These are phyloP conservation scores for Labrus mixtus DNA, from an alignment of 2,113 vertebrate species.

Conservation along the genomic window DNA sequence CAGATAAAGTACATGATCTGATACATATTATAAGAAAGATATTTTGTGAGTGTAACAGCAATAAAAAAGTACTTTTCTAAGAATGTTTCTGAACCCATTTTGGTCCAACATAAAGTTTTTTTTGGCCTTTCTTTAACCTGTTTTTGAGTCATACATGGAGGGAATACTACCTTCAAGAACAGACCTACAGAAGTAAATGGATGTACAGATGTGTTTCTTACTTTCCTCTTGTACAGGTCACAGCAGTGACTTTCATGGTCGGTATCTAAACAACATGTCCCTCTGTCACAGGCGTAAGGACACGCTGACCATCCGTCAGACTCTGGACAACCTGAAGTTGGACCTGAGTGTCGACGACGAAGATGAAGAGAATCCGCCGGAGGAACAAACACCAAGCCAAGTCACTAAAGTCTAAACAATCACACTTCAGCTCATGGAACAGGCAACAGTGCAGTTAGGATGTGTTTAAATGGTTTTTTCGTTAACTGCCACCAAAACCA, in stretches of 20 bases:
- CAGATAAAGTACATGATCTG: conserved; percentile 74
- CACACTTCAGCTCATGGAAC: neutral
- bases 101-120: too few species aligned
- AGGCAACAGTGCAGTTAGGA: neutral
- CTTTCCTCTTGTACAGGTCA: too few species aligned
- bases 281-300: conserved; percentile 77
- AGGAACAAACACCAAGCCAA: neutral
- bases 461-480: neutral
- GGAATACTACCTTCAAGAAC: too few species aligned
- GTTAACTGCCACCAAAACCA: neutral
- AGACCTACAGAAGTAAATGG: too few species aligned
- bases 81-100: too few species aligned
- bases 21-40: neutral
- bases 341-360: conserved; percentile 79
- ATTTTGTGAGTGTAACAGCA: too few species aligned
- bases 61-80: too few species aligned
- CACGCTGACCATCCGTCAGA: conserved; percentile 75
- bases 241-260: too few species aligned
- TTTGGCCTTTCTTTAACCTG: too few species aligned
- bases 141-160: too few species aligned
- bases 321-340: conserved; percentile 78
- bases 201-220: too few species aligned
- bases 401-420: conserved; percentile 60
- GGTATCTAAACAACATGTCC: neutral
- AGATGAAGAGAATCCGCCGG: conserved; percentile 16